phyloP scores from a whole-genome alignment of 1,140 invertebrate species.

The Leptopilina clavipes region DNA sequence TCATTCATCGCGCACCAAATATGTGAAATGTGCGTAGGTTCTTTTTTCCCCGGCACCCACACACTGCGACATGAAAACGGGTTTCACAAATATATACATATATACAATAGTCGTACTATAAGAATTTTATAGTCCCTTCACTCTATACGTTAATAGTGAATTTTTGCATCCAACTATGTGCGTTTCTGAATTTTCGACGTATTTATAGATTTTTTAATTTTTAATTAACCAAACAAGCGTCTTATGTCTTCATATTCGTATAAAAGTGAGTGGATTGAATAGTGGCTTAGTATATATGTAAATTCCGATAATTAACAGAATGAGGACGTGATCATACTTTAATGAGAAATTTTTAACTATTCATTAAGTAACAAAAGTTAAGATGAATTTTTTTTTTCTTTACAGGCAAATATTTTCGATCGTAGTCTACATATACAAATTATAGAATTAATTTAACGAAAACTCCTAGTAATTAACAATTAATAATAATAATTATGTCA shows the following conservation, averaged over 20 bases:
- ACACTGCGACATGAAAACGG: conserved; percentile 40
- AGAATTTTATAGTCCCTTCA: conserved; percentile 42
- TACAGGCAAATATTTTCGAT: no score
- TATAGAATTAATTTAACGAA: no score
- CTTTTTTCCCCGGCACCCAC: conserved; percentile 47
- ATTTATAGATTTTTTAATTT: not conserved
- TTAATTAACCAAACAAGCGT: not conserved
- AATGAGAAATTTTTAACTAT: not conserved
- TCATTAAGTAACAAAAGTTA: not conserved
- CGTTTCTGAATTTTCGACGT: not conserved
- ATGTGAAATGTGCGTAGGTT: conserved; percentile 54
- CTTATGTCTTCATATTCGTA: conserved; percentile 7
- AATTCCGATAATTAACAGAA: not conserved
- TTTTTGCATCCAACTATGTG: not conserved
- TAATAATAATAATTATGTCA: no score
- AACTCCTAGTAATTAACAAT: no score
- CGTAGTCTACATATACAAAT: no score
- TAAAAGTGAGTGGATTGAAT: no score
- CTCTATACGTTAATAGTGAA: conserved; percentile 41
- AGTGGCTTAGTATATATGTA: not conserved
- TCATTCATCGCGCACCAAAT: conserved; percentile 46
- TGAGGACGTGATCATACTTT: not conserved
- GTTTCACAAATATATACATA: conserved; percentile 37
- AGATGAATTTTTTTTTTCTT: not conserved
- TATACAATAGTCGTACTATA: not conserved